These are phyloP conservation scores for Myotis davidii DNA, from an alignment of 2,113 vertebrate species.

Conservation along the genomic window DNA sequence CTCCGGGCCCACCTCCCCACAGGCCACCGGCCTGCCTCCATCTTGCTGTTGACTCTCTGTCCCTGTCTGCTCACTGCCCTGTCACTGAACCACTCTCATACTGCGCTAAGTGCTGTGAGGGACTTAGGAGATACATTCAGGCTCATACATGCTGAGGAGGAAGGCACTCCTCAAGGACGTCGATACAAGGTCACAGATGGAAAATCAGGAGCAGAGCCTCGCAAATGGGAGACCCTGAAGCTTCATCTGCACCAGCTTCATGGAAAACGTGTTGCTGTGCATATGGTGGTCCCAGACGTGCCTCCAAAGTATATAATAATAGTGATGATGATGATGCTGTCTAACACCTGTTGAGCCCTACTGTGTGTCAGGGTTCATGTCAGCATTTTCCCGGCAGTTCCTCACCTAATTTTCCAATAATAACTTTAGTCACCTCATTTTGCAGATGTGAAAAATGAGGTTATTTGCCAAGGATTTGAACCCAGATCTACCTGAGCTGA, in stretches of 20 bases:
- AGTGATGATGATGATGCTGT: accelerated
- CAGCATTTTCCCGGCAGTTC: background rate
- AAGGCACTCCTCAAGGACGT: background rate
- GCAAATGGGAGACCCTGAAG: background rate
- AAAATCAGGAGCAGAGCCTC: background rate
- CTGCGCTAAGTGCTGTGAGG: background rate
- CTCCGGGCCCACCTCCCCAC: background rate
- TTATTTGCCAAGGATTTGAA: background rate
- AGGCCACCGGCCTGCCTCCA: background rate
- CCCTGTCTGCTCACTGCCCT: background rate
- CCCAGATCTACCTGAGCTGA: background rate
- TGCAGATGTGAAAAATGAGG: background rate
- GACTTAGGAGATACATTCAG: background rate
- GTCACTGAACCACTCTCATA: background rate
- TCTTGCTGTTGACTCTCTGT: accelerated
- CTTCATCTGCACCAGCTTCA: background rate
- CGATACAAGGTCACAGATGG: background rate
- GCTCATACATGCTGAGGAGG: background rate
- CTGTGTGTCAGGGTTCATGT: background rate
- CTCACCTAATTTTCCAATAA: background rate
- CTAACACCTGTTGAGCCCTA: background rate
- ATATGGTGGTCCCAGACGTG: accelerated
- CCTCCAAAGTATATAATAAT: accelerated
- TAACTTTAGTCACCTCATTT: background rate
- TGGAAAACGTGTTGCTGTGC: background rate